A percentile compares a stretch with the other conserved stretches of the same genome.
Evolutionary conservation across 2,113 vertebrate species (phyloP).

Genomic region (Chaetorhynchus papuensis): DNA sequence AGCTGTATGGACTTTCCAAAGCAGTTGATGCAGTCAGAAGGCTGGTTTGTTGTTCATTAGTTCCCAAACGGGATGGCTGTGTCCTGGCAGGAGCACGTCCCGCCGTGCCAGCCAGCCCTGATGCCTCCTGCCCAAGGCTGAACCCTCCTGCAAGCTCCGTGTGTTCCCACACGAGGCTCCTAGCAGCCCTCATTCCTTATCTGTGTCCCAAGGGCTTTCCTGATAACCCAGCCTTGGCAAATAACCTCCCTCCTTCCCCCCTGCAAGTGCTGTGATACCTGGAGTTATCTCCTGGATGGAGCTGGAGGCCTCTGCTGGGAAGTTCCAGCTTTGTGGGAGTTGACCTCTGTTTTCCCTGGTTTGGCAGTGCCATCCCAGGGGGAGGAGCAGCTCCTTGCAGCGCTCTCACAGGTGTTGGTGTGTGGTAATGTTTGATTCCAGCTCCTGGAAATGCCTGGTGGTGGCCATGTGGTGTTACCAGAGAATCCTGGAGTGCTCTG

Average conservation of each 20-base stretch:
- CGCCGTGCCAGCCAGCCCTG: fast-evolving
- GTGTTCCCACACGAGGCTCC: neutral
- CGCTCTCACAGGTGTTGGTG: neutral
- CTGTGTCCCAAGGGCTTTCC: neutral
- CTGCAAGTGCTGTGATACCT: neutral
- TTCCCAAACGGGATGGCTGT: fast-evolving
- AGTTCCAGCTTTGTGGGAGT: neutral
- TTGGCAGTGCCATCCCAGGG: neutral
- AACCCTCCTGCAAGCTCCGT: neutral
- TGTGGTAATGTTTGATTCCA: neutral
- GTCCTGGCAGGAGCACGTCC: neutral
- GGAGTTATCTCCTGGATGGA: neutral
- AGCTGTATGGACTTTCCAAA: fast-evolving
- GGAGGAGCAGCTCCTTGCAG: neutral
- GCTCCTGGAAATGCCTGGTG: neutral
- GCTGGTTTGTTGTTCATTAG: fast-evolving
- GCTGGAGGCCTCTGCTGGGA: neutral
- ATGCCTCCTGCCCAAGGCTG: neutral
- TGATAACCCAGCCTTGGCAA: neutral
- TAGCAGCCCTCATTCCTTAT: neutral
- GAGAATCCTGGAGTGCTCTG: neutral
- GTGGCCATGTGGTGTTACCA: fast-evolving
- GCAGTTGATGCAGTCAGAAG: fast-evolving
- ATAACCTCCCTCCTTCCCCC: neutral
- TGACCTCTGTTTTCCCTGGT: neutral